These are phyloP conservation scores for Lipotes vexillifer DNA, from an alignment of 2,113 vertebrate species.

Conservation along the genomic window DNA sequence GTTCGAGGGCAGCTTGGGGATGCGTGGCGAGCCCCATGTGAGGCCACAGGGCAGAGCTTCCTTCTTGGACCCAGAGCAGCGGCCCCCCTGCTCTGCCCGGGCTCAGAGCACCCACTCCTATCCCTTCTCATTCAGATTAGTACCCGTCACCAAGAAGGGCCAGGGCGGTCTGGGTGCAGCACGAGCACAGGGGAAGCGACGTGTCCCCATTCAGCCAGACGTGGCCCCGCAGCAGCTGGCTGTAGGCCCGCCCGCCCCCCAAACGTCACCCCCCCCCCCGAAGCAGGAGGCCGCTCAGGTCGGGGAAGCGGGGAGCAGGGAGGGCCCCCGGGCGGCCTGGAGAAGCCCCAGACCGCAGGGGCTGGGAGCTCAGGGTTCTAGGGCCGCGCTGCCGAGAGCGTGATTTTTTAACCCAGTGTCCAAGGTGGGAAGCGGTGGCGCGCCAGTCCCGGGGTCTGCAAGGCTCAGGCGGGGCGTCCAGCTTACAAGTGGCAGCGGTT, in stretches of 20 bases:
- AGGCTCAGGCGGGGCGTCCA: background rate
- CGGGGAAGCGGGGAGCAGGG: background rate
- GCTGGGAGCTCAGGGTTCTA: background rate
- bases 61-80: background rate
- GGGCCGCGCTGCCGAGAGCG: background rate
- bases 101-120: background rate
- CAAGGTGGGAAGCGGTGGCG: fast-evolving
- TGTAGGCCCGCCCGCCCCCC: background rate
- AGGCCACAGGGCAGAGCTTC: background rate
- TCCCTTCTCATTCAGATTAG: background rate
- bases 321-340: background rate
- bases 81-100: background rate
- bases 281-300: background rate
- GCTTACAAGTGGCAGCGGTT: background rate
- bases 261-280: background rate
- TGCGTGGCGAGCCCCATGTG: background rate
- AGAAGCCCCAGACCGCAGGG: background rate
- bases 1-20: background rate
- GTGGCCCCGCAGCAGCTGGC: no score
- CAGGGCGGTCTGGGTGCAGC: background rate
- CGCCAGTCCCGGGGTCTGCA: background rate
- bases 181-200: fast-evolving
- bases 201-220: background rate
- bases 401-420: background rate
- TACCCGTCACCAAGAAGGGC: background rate